Evolutionary conservation across 2,888 invertebrate genomes (phyloP).

Genomic region (Drosophila eohydei): DNA sequence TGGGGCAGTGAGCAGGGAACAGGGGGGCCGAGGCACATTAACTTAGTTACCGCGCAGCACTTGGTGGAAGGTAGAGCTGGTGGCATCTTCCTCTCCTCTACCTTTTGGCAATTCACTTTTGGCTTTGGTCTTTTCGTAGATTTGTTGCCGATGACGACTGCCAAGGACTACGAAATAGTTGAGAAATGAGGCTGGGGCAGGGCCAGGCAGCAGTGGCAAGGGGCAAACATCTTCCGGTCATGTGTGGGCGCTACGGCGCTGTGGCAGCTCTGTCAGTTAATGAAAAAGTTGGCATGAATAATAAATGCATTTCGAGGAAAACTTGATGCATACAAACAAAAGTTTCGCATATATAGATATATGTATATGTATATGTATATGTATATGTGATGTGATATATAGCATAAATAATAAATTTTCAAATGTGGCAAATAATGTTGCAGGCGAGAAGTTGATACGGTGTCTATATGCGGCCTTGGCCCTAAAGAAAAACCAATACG

Average conservation of each 20-base stretch:
- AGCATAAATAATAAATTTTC: conserved; percentile 51
- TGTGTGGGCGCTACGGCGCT: conserved; percentile 45
- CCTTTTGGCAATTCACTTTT: conserved; percentile 52
- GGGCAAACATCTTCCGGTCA: conserved; percentile 49
- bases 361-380: conserved; percentile 21
- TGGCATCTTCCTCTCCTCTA: neutral
- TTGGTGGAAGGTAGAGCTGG: conserved; percentile 20
- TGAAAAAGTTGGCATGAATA: conserved; percentile 81
- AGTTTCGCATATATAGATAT: conserved; percentile 33
- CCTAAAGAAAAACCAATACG: conserved; percentile 30
- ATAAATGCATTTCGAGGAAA: conserved; percentile 75
- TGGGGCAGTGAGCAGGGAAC: neutral
- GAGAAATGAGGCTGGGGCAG: neutral
- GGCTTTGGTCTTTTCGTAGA: conserved; percentile 50
- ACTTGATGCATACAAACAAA: conserved; percentile 56
- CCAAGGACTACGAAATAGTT: conserved; percentile 41
- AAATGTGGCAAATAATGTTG: conserved; percentile 19
- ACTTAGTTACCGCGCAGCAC: conserved; percentile 56
- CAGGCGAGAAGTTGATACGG: neutral
- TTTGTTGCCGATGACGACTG: conserved; percentile 60
- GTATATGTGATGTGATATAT: neutral
- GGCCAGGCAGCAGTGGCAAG: neutral
- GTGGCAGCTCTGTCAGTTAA: conserved; percentile 51
- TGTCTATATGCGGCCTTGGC: conserved; percentile 46
- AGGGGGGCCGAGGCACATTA: conserved; percentile 29